Base-by-base conservation (phyloP, 2,888 invertebrate genomes). In the Tigriopus californicus region DNA sequence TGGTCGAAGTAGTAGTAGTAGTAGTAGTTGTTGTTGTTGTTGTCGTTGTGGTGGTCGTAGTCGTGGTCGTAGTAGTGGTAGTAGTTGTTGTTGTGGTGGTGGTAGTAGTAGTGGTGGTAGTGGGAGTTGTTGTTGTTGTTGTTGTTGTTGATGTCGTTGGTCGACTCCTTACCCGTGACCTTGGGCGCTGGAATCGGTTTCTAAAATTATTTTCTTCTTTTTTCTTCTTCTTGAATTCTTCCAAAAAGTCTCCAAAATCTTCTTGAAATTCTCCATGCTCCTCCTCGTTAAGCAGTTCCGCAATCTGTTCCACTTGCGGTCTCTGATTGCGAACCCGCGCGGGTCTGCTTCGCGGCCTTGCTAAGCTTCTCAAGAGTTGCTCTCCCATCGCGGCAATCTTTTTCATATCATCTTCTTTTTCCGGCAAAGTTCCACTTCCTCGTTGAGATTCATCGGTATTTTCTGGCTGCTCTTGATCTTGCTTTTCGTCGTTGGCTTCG, bases 21-120 rank as follows among this genome's bases (percentile, higher is more conserved):
- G 59, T 59, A 10, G 59, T 59, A n/a, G 59, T 52, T 15, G 59
- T 59, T 1, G 51, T 52, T 11, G 59, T 59, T 41, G 59, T 59
- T 8, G 57, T 57, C 1, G 57, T 57, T 4, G 57, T 57, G 11
- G 54, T 40, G 8, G 33, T 33, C 3, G 33, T 33, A 5, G 33
- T 33, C 4, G 33, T 33, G 33, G 33, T 33, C 8, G 33, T 33
- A 5, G 33, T 33, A 5, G 33, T 33, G 3, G 33, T 33, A 5
- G 33, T 33, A 5, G 33, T 33, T 33, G 33, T 33, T 33, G 33
- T 33, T 33, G 33, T 33, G 33, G 33, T 33, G 33, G 54, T 54
- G 41, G 54, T 54, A n/a, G 57, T 57, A 10, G 57, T 57, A 11
- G 57, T 57, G 4, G 44, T 57, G 12, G 57, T 18, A 15, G 57